Base-by-base conservation (phyloP, 2,888 invertebrate genomes). In the Spicauda simplicius region DNA sequence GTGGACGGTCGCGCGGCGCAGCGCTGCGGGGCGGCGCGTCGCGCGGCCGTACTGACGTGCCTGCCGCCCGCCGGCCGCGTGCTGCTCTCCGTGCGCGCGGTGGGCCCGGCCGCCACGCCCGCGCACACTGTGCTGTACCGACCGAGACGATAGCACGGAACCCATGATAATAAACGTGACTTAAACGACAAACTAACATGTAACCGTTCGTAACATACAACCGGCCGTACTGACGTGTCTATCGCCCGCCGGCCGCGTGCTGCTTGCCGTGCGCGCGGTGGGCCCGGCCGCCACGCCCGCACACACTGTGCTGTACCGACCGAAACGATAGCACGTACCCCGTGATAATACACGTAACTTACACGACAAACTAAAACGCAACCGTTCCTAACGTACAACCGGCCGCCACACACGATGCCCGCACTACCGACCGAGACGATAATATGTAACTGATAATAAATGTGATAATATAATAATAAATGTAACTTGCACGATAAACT, bases 151-250 rank as follows among this genome's bases (percentile, higher is more conserved):
- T 41, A 41, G 14, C 41, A 2, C 25, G 25, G 2, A 5, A 41
- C 41, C 8, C 33, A 8, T 33, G 4, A 8, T 33, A 33, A 33
- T 8, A 6, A 33, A 33, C 8, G 33, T 33, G 7, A 33, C 33
- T 33, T 33, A 25, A n/a, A n/a, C n/a, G n/a, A n/a, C n/a, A n/a
- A n/a, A n/a, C n/a, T n/a, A n/a, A n/a, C n/a, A n/a, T n/a, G n/a
- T n/a, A n/a, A n/a, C n/a, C n/a, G n/a, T n/a, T n/a, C n/a, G n/a
- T n/a, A n/a, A n/a, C n/a, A n/a, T n/a, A n/a, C n/a, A n/a, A n/a
- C n/a, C 85, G 76, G 84, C 85, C 0, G 81, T 85, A 2, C 76
- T 88, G 14, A 84, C 81, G 0, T 83, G 83, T 59, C 73, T 86
- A 2, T 85, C 86, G 0, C 78, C 77, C 52, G 69, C 65, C 8